A percentile compares a stretch with the other conserved stretches of the same genome.
Evolutionary conservation across 2,888 invertebrate genomes (phyloP).

Genomic region (Orchesella flavescens): DNA sequence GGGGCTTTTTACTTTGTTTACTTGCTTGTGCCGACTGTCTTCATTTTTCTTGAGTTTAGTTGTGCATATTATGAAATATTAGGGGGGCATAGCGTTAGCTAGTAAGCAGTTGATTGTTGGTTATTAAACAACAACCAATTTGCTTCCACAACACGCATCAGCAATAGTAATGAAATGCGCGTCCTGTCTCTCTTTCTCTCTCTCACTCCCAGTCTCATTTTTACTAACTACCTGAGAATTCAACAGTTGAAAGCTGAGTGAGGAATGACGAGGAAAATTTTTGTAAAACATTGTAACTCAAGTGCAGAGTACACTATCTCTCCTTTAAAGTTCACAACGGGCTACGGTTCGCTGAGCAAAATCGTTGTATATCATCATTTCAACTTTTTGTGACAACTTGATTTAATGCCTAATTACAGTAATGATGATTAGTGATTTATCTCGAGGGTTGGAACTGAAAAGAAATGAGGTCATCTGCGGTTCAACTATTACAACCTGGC

Average conservation of each 20-base stretch:
- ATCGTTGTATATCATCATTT: constrained; percentile 41
- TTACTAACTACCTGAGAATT: constrained; percentile 33
- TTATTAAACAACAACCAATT: constrained; percentile 52
- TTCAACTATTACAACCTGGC: constrained; percentile 62
- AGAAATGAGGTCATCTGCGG: constrained; percentile 25
- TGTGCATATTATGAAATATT: neutral
- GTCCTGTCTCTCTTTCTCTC: constrained; percentile 17
- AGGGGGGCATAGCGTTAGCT: neutral
- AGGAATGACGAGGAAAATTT: neutral
- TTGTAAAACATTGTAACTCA: neutral
- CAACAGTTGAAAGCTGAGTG: neutral
- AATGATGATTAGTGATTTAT: constrained; percentile 61
- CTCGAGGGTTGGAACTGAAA: constrained; percentile 46
- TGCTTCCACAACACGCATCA: constrained; percentile 62
- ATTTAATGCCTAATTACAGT: constrained; percentile 66
- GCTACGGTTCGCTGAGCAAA: constrained; percentile 40
- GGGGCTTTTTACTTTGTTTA: constrained; percentile 13
- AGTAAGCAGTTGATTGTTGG: constrained; percentile 56
- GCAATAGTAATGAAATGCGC: constrained; percentile 11
- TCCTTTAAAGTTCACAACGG: constrained; percentile 6
- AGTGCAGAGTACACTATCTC: neutral
- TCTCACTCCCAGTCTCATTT: constrained; percentile 7
- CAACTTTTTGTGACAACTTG: constrained; percentile 64
- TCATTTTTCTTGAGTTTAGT: constrained; percentile 22
- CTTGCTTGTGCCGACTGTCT: constrained; percentile 46